Evolutionary conservation across 2,797 vertebrate species (phyloP).

Genomic region (Pseudochirops corinnae): DNA sequence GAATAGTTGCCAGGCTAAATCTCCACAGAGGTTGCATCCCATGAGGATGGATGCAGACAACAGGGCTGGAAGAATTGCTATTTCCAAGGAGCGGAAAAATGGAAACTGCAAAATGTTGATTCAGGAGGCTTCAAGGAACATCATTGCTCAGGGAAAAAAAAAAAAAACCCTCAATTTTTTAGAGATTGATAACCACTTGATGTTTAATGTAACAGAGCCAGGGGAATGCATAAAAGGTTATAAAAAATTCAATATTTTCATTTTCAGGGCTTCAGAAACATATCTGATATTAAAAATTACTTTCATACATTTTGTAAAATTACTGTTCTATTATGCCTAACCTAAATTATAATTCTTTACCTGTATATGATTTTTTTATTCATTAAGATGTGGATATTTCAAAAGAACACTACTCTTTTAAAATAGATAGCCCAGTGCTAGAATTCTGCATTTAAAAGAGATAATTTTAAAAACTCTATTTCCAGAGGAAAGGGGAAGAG

Average conservation of each 20-base stretch:
- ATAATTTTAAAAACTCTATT: slow-evolving; percentile 10
- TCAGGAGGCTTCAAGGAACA: slow-evolving; percentile 30
- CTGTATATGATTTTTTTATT: background rate
- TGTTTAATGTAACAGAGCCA: background rate
- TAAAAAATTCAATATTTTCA: slow-evolving; percentile 9
- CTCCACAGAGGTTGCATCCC: background rate
- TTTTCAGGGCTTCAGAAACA: slow-evolving; percentile 48
- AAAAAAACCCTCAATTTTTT: background rate
- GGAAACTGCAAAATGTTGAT: background rate
- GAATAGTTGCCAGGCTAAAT: background rate
- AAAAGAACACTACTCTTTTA: background rate
- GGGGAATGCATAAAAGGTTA: background rate
- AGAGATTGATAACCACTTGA: background rate
- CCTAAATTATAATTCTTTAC: background rate
- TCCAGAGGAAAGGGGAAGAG: background rate
- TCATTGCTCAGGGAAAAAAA: background rate
- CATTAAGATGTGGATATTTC: background rate
- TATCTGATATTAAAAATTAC: background rate
- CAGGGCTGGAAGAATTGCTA: background rate
- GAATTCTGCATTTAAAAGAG: slow-evolving; percentile 18
- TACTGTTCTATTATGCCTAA: background rate
- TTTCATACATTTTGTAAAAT: background rate
- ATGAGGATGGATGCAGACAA: background rate
- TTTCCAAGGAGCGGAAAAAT: background rate
- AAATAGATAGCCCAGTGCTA: background rate